Evolutionary conservation across 2,113 vertebrate genomes (phyloP).

Genomic region (human): DNA sequence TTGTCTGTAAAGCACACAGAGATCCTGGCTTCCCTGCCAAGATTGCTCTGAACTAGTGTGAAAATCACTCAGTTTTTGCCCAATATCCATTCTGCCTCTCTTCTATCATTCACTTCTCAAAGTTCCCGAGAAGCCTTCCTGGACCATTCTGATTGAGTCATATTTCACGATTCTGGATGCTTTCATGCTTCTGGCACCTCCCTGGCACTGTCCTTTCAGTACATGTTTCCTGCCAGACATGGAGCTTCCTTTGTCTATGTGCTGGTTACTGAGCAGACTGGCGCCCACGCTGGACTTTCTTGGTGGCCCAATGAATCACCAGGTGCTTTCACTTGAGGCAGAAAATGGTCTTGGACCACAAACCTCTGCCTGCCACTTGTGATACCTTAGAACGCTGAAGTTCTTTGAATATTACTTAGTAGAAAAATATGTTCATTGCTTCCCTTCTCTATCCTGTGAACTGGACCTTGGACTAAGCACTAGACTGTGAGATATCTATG

Average conservation of each 20-base stretch:
- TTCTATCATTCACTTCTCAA: not conserved
- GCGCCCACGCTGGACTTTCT: conserved; percentile 73
- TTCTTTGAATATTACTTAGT: conserved; percentile 80
- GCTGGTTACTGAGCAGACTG: conserved; percentile 58
- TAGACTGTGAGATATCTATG: conserved; percentile 77
- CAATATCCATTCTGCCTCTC: too few species aligned
- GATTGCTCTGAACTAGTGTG: not conserved
- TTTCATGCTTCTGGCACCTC: not conserved
- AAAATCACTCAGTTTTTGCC: not conserved
- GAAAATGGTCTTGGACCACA: not conserved
- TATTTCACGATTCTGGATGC: fast-evolving
- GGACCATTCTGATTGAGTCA: not conserved
- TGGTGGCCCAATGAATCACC: conserved; percentile 67
- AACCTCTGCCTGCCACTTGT: not conserved
- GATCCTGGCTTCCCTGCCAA: not conserved
- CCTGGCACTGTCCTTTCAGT: not conserved
- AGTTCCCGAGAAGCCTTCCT: not conserved
- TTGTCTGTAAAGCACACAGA: not conserved
- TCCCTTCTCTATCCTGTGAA: conserved; percentile 70
- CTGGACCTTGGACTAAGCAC: conserved; percentile 76
- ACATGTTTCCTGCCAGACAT: not conserved
- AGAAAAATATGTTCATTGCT: conserved; percentile 71
- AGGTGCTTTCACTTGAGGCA: not conserved
- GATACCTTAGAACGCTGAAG: conserved; percentile 56
- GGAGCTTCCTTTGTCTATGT: not conserved